Percentiles rank a stretch among this genome's conserved stretches.
Evolutionary conservation across 2,888 invertebrate species (phyloP).

Genomic region (Acrocyrtus sp.): DNA sequence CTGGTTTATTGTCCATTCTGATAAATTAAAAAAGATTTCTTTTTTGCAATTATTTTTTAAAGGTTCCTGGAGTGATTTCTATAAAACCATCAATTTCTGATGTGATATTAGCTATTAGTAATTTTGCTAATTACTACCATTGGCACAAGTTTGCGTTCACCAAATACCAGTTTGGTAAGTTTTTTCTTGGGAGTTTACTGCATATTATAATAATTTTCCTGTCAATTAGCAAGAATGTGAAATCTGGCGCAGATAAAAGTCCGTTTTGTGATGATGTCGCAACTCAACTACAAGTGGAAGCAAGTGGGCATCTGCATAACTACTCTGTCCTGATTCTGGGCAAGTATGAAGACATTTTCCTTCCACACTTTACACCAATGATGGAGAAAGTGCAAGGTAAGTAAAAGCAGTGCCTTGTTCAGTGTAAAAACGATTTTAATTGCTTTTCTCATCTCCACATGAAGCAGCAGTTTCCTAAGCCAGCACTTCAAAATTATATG

Average conservation of each 20-base stretch:
- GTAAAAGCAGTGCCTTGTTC: no score
- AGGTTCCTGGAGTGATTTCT: constrained; percentile 60
- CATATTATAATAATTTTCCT: neutral
- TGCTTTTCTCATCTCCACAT: no score
- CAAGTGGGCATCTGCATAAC: constrained; percentile 47
- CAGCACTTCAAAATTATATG: neutral
- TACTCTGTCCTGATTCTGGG: constrained; percentile 55
- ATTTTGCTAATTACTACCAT: constrained; percentile 55
- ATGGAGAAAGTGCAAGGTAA: constrained; percentile 57
- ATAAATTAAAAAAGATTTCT: no score
- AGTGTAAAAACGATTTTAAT: no score
- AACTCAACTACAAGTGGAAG: constrained; percentile 44
- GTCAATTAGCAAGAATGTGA: neutral
- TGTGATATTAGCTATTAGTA: constrained; percentile 58
- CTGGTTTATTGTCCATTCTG: no score
- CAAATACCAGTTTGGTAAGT: constrained; percentile 58
- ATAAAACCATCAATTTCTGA: constrained; percentile 59
- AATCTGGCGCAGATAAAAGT: constrained; percentile 52
- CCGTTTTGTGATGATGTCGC: constrained; percentile 61
- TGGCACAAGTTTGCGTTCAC: constrained; percentile 60
- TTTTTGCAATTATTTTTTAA: no score
- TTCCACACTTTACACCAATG: constrained; percentile 45
- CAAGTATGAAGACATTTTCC: constrained; percentile 58
- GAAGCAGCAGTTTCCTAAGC: no score
- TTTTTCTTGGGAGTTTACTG: neutral